phyloP scores from a whole-genome alignment of 2,888 invertebrate genomes.

The Didymodactylos carnosus region DNA sequence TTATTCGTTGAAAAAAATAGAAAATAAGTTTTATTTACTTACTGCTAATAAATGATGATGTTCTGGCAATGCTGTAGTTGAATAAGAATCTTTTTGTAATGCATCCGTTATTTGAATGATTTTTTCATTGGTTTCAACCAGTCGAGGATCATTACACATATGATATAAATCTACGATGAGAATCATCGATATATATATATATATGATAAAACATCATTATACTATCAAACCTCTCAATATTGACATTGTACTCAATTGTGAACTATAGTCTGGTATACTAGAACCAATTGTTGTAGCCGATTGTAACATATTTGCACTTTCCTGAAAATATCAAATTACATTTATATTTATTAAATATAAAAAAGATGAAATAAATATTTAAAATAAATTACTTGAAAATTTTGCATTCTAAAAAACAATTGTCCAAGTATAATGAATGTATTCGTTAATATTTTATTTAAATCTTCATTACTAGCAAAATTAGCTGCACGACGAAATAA shows the following conservation, averaged over 20 bases:
- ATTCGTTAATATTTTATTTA: neutral
- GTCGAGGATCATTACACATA: neutral
- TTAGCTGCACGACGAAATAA: neutral
- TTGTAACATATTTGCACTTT: constrained; percentile 1
- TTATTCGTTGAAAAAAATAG: neutral
- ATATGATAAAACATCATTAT: neutral
- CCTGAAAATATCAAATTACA: no score
- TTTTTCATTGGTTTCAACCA: neutral
- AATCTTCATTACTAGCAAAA: neutral
- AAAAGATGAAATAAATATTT: neutral
- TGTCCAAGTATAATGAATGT: neutral
- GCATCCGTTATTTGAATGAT: neutral
- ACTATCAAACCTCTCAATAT: neutral
- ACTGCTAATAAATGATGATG: neutral
- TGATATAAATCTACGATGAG: neutral
- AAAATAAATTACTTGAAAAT: neutral
- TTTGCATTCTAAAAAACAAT: neutral
- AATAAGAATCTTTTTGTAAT: neutral
- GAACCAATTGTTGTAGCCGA: neutral
- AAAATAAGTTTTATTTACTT: neutral
- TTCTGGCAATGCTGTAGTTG: neutral
- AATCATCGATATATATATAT: neutral
- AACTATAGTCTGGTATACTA: neutral
- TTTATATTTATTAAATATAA: no score
- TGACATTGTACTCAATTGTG: neutral